Base-by-base conservation (phyloP, 23 tunicate genomes). In the Trididemnum nubilum region DNA sequence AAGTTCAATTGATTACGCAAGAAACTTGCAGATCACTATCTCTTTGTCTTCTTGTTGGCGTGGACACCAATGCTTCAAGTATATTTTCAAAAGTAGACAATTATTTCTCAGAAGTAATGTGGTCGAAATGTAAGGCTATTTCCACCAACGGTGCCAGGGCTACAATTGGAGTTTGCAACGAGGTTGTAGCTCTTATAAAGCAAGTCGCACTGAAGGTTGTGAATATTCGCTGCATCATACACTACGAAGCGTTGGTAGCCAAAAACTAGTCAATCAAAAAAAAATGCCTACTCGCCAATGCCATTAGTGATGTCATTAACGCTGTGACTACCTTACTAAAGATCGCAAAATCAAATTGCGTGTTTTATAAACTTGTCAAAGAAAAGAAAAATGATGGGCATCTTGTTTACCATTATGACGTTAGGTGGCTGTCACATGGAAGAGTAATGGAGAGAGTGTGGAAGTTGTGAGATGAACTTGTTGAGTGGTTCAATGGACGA, bases 381-480 rank as follows among this genome's bases (percentile, higher is more conserved):
- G 84, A 85, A 77, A 76, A 69, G 87, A 83, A 76, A 77, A 76
- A 65, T 76, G 82, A 44, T 64, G 89, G 35, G 89, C 76, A 49
- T 85, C 83, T 79, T 63, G 83, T 61, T 79, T 79, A 79, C 30
- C 89, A 85, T 76, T 85, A 81, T 21, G 89, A n/a, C n/a, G 87
- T 54, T 5, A 77, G 83, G 82, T 83, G 87, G 87, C 84, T 80
- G 32, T 80, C 84, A 64, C 84, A 52, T 33, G 87, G 82, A 83
- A n/a, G n/a, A n/a, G n/a, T n/a, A n/a, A n/a, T n/a, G n/a, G n/a
- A n/a, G n/a, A n/a, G n/a, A n/a, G n/a, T 83, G 33, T 83, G 87
- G 87, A 83, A 83, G 60, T 69, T 83, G 87, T 51, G 23, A 81
- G 85, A 54, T 72, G 83, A 83, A 83, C 87, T 83, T 77, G 83